Evolutionary conservation across 2,797 vertebrate genomes (phyloP), one percentile per base, ranked within the genome.

Genomic region (Poeciliopsis gracilis): DNA sequence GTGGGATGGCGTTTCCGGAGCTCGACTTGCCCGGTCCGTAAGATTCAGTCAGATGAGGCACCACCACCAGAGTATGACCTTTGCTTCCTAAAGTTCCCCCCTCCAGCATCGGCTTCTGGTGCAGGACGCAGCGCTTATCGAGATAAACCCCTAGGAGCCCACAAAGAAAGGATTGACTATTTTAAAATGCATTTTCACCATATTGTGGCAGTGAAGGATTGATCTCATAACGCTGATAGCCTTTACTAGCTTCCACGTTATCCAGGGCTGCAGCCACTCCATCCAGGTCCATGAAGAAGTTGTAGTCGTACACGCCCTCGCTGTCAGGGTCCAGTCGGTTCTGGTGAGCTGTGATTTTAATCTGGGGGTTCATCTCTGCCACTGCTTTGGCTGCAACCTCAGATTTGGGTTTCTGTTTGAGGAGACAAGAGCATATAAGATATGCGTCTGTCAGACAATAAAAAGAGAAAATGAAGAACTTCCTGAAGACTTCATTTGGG

Each of bases 191-290:
- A 45, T 8, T 77, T 70, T 75, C 12, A 46, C 8, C 4, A 9
- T 51, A 28, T 38, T 3, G 16, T 41, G 4, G 28, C 38, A 53
- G 69, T 33, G n/a, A 72, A 0, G 47, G n/a, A 9, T 15, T 28
- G 51, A 80, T 49, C 3, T 18, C 5, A 53, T 20, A 38, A 33
- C 5, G 11, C 5, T 4, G 12, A 28, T 10, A 36, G 30, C 81
- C 97, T 97, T 69, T 88, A 99, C 97, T 95, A 70, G 97, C 96
- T 79, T 97, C 92, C 53, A 97, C 89, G 0, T 95, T 99, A 81
- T 98, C 98, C 69, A 99, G 87, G 2, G 97, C 97, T 0, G 96
- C 97, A 63, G 89, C 93, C 5, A 97, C 96, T 0, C 97, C 96
- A 1, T 97, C 84, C 13, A 98, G 92, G 1, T 0, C 25, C 33